Evolutionary conservation across 2,797 vertebrate species (phyloP).

Genomic region (Octomys mimax): DNA sequence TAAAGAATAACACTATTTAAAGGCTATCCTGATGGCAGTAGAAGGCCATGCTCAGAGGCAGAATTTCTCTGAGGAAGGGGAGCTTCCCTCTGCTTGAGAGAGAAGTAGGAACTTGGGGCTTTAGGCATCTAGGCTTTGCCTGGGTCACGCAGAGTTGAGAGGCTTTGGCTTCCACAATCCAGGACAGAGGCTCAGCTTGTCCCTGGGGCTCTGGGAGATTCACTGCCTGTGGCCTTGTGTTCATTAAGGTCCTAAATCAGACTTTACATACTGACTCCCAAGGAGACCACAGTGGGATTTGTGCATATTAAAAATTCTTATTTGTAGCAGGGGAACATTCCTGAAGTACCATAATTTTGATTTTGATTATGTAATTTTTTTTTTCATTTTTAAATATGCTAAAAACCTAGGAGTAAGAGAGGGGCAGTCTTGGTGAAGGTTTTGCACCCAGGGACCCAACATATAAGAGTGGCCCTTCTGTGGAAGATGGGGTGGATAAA

Average conservation of each 20-base stretch:
- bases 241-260: neutral
- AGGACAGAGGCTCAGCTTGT: neutral
- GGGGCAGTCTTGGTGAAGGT: neutral
- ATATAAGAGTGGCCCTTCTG: neutral
- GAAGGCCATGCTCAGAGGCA: neutral
- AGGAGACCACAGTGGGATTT: neutral
- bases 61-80: neutral
- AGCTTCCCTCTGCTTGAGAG: neutral
- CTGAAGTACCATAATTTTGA: neutral
- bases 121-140: neutral
- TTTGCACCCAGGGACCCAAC: neutral
- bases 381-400: neutral
- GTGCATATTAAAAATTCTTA: neutral
- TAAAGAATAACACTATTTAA: conserved; percentile 36
- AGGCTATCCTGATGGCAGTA: neutral
- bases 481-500: neutral
- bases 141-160: neutral
- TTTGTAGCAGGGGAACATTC: neutral
- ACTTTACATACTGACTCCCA: neutral
- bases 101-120: neutral
- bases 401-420: neutral
- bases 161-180: conserved; percentile 1
- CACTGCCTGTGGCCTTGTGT: neutral
- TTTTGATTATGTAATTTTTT: neutral
- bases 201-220: neutral